Percentiles rank a stretch among this genome's conserved stretches.
Evolutionary conservation across 2,797 vertebrate species (phyloP).

Genomic region (Lepus oiostolus): DNA sequence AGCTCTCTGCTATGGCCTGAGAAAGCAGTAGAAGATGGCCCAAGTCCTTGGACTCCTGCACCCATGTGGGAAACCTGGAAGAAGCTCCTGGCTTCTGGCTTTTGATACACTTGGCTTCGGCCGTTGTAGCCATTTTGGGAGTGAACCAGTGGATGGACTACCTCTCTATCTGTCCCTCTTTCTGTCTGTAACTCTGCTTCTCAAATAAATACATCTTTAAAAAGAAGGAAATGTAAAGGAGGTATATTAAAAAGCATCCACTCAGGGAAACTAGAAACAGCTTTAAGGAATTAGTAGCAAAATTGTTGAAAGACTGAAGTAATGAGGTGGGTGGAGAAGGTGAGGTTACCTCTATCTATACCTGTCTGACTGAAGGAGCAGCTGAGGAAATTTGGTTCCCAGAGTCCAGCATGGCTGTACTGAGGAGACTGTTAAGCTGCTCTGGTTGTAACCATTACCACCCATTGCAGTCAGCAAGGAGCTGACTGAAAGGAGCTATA

Average conservation of each 20-base stretch:
- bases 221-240: background rate
- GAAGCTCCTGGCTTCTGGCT: no score
- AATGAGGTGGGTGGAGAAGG: background rate
- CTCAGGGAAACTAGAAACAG: background rate
- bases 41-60: no score
- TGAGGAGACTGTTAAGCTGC: background rate
- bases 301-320: background rate
- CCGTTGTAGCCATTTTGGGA: no score
- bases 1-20: no score
- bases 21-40: no score
- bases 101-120: no score
- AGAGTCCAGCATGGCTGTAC: background rate
- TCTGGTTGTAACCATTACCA: background rate
- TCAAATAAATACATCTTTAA: no score
- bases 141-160: no score
- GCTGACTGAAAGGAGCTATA: background rate
- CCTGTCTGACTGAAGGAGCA: background rate
- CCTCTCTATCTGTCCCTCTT: no score
- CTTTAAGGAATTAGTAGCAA: background rate
- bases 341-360: background rate
- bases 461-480: background rate
- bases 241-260: background rate
- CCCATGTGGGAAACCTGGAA: no score
- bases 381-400: background rate
- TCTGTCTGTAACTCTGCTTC: no score